Base-by-base conservation (phyloP, 1,140 invertebrate genomes). In the Drosophila cardini region DNA sequence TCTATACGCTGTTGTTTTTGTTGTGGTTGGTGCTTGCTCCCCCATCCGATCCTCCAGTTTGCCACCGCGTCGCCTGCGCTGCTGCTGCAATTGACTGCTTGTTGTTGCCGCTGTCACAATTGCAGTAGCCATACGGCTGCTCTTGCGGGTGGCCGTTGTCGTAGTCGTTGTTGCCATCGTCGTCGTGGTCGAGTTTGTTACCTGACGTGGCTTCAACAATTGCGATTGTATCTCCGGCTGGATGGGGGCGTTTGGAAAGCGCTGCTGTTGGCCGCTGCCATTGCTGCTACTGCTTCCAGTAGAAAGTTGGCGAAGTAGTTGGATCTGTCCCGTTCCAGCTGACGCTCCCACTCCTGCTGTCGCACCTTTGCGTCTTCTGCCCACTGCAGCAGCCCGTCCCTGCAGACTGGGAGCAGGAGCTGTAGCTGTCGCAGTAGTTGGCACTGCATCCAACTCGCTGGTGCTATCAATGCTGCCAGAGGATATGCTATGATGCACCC, bases 11-110 rank as follows among this genome's bases (percentile, higher is more conserved):
- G 73, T 40, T 30, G 45, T 71, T 34, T 40, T 56, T n/a, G n/a
- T 16, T 40, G 45, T 55, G 4, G 56, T 56, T 76, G 53, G 45
- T 61, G 36, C n/a, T 56, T 70, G 18, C 26, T 91, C 91, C 91
- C 91, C 91, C 91, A 91, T 86, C 90, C 91, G 48, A 92, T 92
- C 91, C 91, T 92, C 91, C 91, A 87, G 65, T 85, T 81, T 76
- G 53, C 52, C 68, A 36, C 75, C 62, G 62, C 63, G 46, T 18
- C 79, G 68, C 6, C 61, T 53, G 7, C 63, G 77, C 53, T 60
- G 77, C 68, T 65, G 52, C 67, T 73, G 76, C 55, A 90, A 61
- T 26, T 91, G 90, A 36, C 83, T 91, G 68, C 90, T 91, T 1
- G 90, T 85, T 0, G 90, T 91, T 56, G 90, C 90, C 36, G 85